Base-by-base conservation (phyloP, 2,888 invertebrate species). In the Leptinotarsa juncta region DNA sequence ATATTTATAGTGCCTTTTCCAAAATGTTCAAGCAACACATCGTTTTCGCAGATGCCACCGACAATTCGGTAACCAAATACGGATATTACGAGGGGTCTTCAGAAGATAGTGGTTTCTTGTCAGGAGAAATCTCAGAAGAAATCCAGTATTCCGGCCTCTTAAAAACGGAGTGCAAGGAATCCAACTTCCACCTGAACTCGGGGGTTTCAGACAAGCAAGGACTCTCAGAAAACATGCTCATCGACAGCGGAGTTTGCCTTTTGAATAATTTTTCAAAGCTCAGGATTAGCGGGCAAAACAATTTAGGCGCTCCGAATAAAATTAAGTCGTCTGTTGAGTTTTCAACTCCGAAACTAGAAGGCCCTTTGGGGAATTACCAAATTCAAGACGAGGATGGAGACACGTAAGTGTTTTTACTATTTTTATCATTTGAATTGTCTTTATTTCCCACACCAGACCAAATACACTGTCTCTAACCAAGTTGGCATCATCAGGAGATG, bases 381-480 rank as follows among this genome's bases (percentile, higher is more conserved):
- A 90, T 92, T 80, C 95, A 94, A 83, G 94, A 96, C 86, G 92
- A 94, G 79, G 95, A 95, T 82, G 96, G 96, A 81, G 96, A 96
- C 87, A 96, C 96, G 96, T 96, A 91, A 94, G 96, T 93, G 75
- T 62, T 70, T 77, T 81, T 42, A 42, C 42, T 42, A 42, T 77
- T 72, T 70, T 73, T 77, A 67, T 57, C 62, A 79, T 65, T 71
- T 60, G 77, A 71, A 73, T 70, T 53, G 71, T 51, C 71, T 71
- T 74, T 78, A 57, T 75, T 73, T 77, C 71, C 69, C 74, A 76
- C 67, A 67, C 67, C 55, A 71, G 71, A 71, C 32, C 23, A 32
- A 32, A 32, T 7, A 32, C 32, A 32, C 2, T 32, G 32, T 5
- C 32, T 7, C 7, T 32, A 32, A 32, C 32, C 32, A 32, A 32